Percentiles rank a stretch among this genome's conserved stretches.
These are phyloP conservation scores for Caenorhabditis sinica DNA, from an alignment of 2,888 invertebrate species.

Conservation along the genomic window DNA sequence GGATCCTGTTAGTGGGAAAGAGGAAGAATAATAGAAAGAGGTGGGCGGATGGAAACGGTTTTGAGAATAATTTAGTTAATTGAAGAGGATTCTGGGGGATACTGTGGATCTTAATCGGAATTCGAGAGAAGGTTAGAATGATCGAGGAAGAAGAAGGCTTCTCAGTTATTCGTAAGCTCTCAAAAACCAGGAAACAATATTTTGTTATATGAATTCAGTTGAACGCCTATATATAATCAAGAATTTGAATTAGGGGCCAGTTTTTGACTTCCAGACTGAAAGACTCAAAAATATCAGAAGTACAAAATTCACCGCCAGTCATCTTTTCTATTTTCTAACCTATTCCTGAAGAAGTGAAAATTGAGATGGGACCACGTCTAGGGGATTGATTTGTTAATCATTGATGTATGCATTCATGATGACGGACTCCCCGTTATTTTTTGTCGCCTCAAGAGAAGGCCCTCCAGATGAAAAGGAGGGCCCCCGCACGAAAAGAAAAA, in stretches of 20 bases:
- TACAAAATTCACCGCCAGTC: too few relatives aligned
- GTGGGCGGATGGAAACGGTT: not conserved
- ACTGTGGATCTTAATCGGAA: not conserved
- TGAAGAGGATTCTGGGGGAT: too few relatives aligned
- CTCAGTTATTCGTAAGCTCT: too few relatives aligned
- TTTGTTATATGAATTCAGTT: not conserved
- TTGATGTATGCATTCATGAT: conserved; percentile 52
- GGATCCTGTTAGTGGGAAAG: not conserved
- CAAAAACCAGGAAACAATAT: not conserved
- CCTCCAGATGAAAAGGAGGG: conserved; percentile 32
- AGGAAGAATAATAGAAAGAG: not conserved
- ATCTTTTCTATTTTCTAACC: not conserved
- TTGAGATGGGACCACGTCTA: conserved; percentile 3
- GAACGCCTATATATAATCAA: not conserved
- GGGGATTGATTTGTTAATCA: conserved; percentile 52
- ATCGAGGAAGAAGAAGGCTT: not conserved
- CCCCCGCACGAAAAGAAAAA: conserved; percentile 23
- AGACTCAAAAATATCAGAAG: too few relatives aligned
- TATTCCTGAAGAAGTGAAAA: conserved; percentile 11
- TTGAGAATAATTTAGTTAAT: not conserved
- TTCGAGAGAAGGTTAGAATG: not conserved
- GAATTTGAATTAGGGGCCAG: not conserved
- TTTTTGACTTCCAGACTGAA: too few relatives aligned
- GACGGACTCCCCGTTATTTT: conserved; percentile 11
- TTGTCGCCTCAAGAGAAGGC: not conserved